phyloP scores from a whole-genome alignment of 2,888 invertebrate genomes.

The Apamea anceps region DNA sequence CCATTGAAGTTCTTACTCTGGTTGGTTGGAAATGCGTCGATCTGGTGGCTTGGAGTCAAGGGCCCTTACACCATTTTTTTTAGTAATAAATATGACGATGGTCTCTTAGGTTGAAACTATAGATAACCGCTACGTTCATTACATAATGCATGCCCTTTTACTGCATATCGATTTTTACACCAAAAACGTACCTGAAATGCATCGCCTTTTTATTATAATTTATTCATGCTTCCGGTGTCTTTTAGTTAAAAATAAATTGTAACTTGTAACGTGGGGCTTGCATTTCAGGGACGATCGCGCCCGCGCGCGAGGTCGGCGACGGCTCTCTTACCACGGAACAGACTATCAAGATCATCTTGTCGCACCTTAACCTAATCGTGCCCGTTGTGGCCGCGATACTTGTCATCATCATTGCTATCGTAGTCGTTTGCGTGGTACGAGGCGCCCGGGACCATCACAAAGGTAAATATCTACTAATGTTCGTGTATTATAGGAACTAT shows the following conservation, averaged over 20 bases:
- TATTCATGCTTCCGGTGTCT: slow-evolving; percentile 41
- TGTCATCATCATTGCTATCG: slow-evolving; percentile 97
- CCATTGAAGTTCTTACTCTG: background rate
- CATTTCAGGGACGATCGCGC: slow-evolving; percentile 98
- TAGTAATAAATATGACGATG: slow-evolving; percentile 20
- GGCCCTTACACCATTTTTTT: background rate
- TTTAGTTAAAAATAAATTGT: slow-evolving; percentile 49
- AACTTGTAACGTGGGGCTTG: slow-evolving; percentile 77
- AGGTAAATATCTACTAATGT: slow-evolving; percentile 90
- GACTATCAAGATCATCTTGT: slow-evolving; percentile 96
- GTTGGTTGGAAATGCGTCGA: slow-evolving; percentile 5
- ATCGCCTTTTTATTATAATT: slow-evolving; percentile 76
- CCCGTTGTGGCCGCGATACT: slow-evolving; percentile 97
- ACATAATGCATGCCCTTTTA: slow-evolving; percentile 20
- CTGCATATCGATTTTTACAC: slow-evolving; percentile 16
- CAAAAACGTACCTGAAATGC: slow-evolving; percentile 87
- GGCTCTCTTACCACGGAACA: slow-evolving; percentile 94
- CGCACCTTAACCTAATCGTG: slow-evolving; percentile 97
- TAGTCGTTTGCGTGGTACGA: slow-evolving; percentile 97
- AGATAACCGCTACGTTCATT: slow-evolving; percentile 18
- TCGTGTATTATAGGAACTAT: slow-evolving; percentile 92
- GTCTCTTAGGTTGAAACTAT: background rate
- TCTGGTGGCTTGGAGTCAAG: slow-evolving; percentile 29
- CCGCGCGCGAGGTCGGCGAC: slow-evolving; percentile 93
- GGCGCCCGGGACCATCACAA: slow-evolving; percentile 96